A percentile compares a stretch with the other conserved stretches of the same genome.
These are phyloP conservation scores for Rattus rattus DNA, from an alignment of 2,113 vertebrate species.

Conservation along the genomic window DNA sequence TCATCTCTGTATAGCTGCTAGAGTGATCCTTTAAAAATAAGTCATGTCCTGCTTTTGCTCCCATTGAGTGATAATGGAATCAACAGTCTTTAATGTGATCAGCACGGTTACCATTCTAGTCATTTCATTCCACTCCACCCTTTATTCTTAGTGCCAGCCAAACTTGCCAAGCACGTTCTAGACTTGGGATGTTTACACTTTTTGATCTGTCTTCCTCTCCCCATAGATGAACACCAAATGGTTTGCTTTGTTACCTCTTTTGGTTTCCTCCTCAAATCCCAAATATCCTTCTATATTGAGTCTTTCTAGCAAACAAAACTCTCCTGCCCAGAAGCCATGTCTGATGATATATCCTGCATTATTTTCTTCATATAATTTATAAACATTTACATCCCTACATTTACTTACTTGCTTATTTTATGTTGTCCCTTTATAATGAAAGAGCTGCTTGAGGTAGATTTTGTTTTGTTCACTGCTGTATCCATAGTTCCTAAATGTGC, in stretches of 20 bases:
- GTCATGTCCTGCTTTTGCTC: not conserved
- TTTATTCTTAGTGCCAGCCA: constrained; percentile 24
- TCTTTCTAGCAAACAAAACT: not conserved
- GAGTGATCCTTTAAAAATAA: constrained; percentile 46
- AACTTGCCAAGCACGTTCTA: not conserved
- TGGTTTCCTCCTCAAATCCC: constrained; percentile 24
- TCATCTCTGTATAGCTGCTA: not conserved
- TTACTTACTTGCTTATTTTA: constrained; percentile 11
- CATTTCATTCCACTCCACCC: not conserved
- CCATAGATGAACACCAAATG: not conserved
- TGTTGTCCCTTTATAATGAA: constrained; percentile 39
- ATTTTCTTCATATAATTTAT: constrained; percentile 20
- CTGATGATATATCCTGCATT: constrained; percentile 27
- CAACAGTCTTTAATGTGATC: not conserved
- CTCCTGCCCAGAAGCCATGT: not conserved
- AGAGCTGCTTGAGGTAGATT: not conserved
- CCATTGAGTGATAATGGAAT: constrained; percentile 31
- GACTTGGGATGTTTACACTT: not conserved
- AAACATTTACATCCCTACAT: not conserved
- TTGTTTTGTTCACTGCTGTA: constrained; percentile 17
- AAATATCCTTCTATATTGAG: not conserved
- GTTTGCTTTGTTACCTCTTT: constrained; percentile 19
- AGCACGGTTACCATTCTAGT: not conserved
- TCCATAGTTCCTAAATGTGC: not conserved
- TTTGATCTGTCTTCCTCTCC: not conserved